Base-by-base conservation (phyloP, 2,797 vertebrate genomes). In the Cryptoprocta ferox region DNA sequence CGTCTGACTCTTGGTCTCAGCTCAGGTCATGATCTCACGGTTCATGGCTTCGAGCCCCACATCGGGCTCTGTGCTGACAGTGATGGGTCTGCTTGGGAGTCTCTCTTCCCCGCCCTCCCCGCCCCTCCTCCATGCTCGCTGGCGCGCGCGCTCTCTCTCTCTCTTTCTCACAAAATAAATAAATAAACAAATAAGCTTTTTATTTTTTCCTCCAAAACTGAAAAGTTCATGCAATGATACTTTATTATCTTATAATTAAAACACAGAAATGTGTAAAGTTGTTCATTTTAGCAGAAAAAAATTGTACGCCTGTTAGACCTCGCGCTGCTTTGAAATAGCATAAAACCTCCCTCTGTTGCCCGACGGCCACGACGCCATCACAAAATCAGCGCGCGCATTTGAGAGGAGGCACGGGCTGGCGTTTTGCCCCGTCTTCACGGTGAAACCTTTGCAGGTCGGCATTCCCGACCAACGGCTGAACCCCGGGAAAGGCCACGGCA, bases 241-340 rank as follows among this genome's bases (percentile, higher is more conserved):
- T 37, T 19, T 86, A 28, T 68, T 32, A 32, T 30, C 39, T 37
- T 89, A 75, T n/a, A 35, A 50, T 70, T 80, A 88, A 93, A 93
- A 45, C 66, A 15, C 24, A 37, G 21, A 68, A 66, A 42, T 68
- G 32, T 68, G 73, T 75, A 91, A 65, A 73, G n/a, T 15, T 19
- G 24, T 37, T 35, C 19, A 9, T 6, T 78, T 91, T 42, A 73
- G 28, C 9, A 50, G 53, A 66, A 70, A 73, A 66, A 65, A 68
- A 70, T 12, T 19, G 42, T 45, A 48, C 70, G 37, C 12, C 35
- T 53, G 15, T 91, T 39, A 73, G 15, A 71, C 56, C 5, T 37
- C 6, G 5, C 10, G 14, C 66, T 37, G 3, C 42, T 73, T 30
- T 53, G 75, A 84, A 91, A 48, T 35, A 39, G 15, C 30, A 15